Evolutionary conservation across 2,888 invertebrate genomes (phyloP).

Genomic region (Pocota personata): DNA sequence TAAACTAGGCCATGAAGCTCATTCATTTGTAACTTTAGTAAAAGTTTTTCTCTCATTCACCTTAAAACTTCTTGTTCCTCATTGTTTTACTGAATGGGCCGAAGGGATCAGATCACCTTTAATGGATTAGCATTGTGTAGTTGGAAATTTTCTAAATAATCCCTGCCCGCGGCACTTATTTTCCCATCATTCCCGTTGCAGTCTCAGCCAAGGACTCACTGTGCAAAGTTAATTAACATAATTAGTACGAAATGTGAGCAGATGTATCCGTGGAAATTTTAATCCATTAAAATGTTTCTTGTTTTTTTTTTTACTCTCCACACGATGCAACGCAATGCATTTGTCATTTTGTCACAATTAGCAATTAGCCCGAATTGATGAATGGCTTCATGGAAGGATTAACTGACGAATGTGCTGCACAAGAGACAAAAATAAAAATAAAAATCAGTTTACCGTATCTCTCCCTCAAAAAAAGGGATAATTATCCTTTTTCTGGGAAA

Average conservation of each 20-base stretch:
- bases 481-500: constrained; percentile 20
- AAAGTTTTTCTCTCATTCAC: constrained; percentile 9
- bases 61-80: constrained; percentile 40
- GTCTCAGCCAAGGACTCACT: constrained; percentile 10
- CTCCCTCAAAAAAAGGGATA: constrained; percentile 10
- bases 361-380: constrained; percentile 68
- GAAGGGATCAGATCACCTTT: constrained; percentile 17
- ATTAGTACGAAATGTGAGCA: constrained; percentile 63
- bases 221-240: constrained; percentile 64
- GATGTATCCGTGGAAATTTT: constrained; percentile 44
- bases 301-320: not conserved
- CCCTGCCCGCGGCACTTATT: constrained; percentile 36
- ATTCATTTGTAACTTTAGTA: not conserved
- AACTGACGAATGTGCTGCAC: constrained; percentile 24
- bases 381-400: constrained; percentile 44
- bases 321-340: constrained; percentile 66
- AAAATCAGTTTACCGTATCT: not conserved
- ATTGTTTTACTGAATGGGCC: constrained; percentile 34
- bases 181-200: constrained; percentile 44
- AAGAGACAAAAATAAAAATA: constrained; percentile 2
- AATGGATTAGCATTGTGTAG: constrained; percentile 38
- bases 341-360: constrained; percentile 68
- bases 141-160: not conserved
- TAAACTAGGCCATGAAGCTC: constrained; percentile 8
- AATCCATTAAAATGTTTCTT: constrained; percentile 62